A percentile compares a stretch with the other conserved stretches of the same genome.
Evolutionary conservation across 2,888 invertebrate genomes (phyloP).

Genomic region (Cheilosia impressa): DNA sequence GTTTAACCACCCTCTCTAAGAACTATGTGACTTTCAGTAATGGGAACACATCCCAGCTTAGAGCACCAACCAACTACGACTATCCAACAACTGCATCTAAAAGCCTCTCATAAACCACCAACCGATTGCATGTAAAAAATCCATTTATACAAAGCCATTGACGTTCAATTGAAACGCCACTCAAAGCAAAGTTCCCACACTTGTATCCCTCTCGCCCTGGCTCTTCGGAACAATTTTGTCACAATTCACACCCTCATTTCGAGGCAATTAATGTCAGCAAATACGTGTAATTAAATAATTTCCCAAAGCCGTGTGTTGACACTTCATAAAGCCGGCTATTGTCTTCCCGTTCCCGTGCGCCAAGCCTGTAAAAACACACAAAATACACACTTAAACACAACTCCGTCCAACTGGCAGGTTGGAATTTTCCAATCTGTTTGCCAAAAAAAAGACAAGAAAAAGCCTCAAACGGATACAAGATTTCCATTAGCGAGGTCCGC

Average conservation of each 20-base stretch:
- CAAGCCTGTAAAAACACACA: conserved; percentile 10
- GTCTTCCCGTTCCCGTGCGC: conserved; percentile 3
- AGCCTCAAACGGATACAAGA: neutral
- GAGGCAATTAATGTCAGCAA: conserved; percentile 51
- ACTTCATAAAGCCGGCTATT: conserved; percentile 33
- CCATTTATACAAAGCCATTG: neutral
- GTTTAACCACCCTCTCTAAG: too few relatives aligned
- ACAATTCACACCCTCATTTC: conserved; percentile 56
- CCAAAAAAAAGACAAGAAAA: conserved; percentile 6
- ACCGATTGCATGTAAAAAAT: neutral
- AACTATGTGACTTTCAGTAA: too few relatives aligned
- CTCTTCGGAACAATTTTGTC: conserved; percentile 18
- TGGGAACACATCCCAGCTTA: too few relatives aligned
- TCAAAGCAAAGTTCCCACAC: conserved; percentile 41
- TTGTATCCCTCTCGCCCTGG: neutral
- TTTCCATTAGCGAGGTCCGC: conserved; percentile 15
- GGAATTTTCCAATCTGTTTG: conserved; percentile 25
- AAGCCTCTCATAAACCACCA: conserved; percentile 3
- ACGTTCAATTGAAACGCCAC: conserved; percentile 20
- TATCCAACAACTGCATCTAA: too few relatives aligned
- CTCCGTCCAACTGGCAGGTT: neutral
- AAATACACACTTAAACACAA: neutral
- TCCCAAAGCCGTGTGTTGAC: conserved; percentile 37
- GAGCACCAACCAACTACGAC: too few relatives aligned
- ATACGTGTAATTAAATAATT: conserved; percentile 52